Evolutionary conservation across 2,113 vertebrate genomes (phyloP).

Genomic region (Mastomys coucha): DNA sequence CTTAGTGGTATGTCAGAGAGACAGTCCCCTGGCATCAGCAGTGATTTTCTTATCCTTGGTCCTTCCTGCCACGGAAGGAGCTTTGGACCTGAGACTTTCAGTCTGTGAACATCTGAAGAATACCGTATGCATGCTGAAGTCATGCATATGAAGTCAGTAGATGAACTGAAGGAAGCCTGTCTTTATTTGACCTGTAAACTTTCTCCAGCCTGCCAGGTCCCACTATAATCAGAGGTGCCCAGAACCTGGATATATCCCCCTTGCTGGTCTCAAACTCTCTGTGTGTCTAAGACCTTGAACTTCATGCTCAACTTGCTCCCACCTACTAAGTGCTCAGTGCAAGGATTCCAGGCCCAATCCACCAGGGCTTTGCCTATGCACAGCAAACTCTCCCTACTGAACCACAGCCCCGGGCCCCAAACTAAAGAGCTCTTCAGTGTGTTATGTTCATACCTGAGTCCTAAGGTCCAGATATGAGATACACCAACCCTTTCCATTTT

Average conservation of each 20-base stretch:
- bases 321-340: neutral
- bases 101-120: neutral
- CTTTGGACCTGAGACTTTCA: slow-evolving; percentile 1
- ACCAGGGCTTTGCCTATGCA: neutral
- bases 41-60: neutral
- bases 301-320: neutral
- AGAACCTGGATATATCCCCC: neutral
- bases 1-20: neutral
- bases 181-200: neutral
- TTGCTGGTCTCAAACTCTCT: neutral
- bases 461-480: neutral
- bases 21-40: neutral
- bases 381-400: neutral
- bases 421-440: neutral
- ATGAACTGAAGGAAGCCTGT: slow-evolving; percentile 10
- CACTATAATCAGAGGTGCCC: neutral
- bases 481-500: neutral
- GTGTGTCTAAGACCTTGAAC: neutral
- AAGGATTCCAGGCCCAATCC: neutral
- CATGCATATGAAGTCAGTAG: neutral
- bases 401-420: neutral
- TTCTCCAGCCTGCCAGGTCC: neutral
- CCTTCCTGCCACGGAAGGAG: neutral
- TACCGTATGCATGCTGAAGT: neutral
- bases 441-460: neutral